These are phyloP conservation scores for Lypha dubia DNA, from an alignment of 2,888 invertebrate species.

Conservation along the genomic window DNA sequence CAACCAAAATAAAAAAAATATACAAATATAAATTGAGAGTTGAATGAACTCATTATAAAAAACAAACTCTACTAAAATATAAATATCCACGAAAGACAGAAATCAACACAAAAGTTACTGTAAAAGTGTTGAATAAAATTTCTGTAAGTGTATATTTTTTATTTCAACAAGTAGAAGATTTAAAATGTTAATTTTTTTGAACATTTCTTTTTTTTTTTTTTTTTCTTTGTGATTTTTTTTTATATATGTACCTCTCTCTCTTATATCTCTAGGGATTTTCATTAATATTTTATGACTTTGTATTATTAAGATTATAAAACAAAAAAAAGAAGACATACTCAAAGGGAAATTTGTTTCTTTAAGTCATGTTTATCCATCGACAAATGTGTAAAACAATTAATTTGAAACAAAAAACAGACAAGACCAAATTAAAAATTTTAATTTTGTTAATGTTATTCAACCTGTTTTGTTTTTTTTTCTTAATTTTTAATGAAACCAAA, in stretches of 20 bases:
- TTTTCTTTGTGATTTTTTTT: slow-evolving; percentile 39
- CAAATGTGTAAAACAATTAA: slow-evolving; percentile 59
- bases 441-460: slow-evolving; percentile 49
- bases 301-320: neutral
- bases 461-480: too few species aligned
- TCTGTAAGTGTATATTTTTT: slow-evolving; percentile 24
- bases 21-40: slow-evolving; percentile 12
- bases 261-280: neutral
- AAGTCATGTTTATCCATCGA: slow-evolving; percentile 16
- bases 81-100: slow-evolving; percentile 11
- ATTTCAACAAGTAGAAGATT: slow-evolving; percentile 19
- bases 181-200: slow-evolving; percentile 29
- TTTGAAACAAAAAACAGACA: slow-evolving; percentile 7
- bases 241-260: neutral
- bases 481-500: slow-evolving; percentile 24
- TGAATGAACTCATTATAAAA: slow-evolving; percentile 67
- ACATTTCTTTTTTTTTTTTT: neutral
- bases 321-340: too few species aligned
- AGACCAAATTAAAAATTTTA: slow-evolving; percentile 32
- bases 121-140: neutral
- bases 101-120: neutral
- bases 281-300: neutral
- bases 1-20: slow-evolving; percentile 4
- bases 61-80: slow-evolving; percentile 8
- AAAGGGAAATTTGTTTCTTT: slow-evolving; percentile 20